Evolutionary conservation across 2,888 invertebrate species (phyloP), one percentile per base, ranked within the genome.

Genomic region (Tachystola acroxantha): DNA sequence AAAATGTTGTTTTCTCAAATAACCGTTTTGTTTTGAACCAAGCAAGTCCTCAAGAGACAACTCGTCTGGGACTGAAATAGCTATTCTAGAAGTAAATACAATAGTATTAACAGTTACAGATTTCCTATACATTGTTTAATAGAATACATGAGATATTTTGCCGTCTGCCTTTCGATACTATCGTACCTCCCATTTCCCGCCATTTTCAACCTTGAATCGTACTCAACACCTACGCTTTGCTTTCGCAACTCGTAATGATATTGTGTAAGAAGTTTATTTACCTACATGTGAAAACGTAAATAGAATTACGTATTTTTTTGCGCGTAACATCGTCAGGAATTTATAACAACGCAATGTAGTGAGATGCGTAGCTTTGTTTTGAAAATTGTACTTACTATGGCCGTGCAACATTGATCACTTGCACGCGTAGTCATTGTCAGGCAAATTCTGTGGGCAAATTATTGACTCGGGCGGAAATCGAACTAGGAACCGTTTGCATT

Each of bases 161-260:
- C 55, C 53, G 56, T 58, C 55, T 64, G 57, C 55, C 45, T 46
- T 32, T n/a, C n/a, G n/a, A n/a, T n/a, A n/a, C n/a, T n/a, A n/a
- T n/a, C n/a, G n/a, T n/a, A n/a, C n/a, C n/a, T n/a, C n/a, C n/a
- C 32, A 39, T 67, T 77, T 79, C 78, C 74, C 80, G 78, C 74
- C 77, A 76, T 67, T 62, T 51, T 46, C 67, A 73, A 79, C 84
- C 84, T 84, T 84, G 82, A 46, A 45, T 40, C 45, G 51, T 57
- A 59, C 63, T 63, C 62, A 50, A 64, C 74, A 61, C 80, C 78
- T 66, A 79, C 79, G 60, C 64, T 59, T 11, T 24, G n/a, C 9
- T 34, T 34, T 65, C 50, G 53, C 48, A 53, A 49, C 36, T 41
- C 57, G 59, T 61, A 62, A 36, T 60, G 1, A 25, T 1, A 57